Base-by-base conservation (phyloP, 1,140 invertebrate genomes). In the Rhopalosiphum maidis region DNA sequence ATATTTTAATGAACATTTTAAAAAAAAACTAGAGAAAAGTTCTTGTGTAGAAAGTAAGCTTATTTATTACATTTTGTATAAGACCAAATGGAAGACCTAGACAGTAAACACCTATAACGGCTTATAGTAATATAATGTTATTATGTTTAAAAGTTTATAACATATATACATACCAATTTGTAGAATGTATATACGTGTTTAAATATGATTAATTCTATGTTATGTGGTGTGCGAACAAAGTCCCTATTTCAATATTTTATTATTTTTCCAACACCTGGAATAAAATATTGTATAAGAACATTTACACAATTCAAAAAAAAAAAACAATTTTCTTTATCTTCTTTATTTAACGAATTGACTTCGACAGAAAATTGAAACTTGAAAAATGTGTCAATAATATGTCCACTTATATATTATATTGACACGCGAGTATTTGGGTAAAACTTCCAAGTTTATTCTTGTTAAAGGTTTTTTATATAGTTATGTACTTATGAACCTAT, bases 361-460 rank as follows among this genome's bases (percentile, higher is more conserved):
- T n/a, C 11, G 87, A 54, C 9, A 54, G 87, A 35, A 89, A 46
- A 54, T 89, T 51, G 46, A 88, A 88, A 88, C n/a, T 89, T 25
- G 35, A n/a, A 48, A 7, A 89, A 89, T 51, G 7, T 54, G n/a
- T 54, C 87, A 35, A 54, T 51, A 89, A 89, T 35, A 51, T 54
- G n/a, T 89, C 48, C 51, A 54, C 46, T 88, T 51, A 48, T 51
- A n/a, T n/a, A n/a, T 35, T 35, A 30, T 48, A 35, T 88, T 88
- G 46, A 88, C 22, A 0, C 54, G 22, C 22, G n/a, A 15, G 21
- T 89, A 54, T 89, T 54, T 54, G 60, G 15, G 9, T 37, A 89
- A 51, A 54, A 22, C n/a, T 89, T 89, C 41, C 0, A 21, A 89
- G 35, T 23, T 35, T 89, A 54, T 89, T 89, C 48, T 15, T 35